These are phyloP conservation scores for Napeogenes inachia DNA, from an alignment of 2,888 invertebrate genomes.

Conservation along the genomic window DNA sequence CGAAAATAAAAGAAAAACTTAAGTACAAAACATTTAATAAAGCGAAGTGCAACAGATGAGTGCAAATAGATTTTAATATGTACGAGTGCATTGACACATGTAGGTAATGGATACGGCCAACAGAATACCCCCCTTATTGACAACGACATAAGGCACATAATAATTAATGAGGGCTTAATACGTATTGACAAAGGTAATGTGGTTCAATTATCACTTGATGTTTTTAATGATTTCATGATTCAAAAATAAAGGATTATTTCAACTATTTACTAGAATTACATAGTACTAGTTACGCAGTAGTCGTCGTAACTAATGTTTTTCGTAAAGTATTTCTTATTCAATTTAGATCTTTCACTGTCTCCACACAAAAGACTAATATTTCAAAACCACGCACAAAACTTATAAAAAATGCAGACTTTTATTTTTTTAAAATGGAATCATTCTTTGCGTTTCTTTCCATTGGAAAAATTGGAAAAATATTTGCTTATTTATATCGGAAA, in stretches of 20 bases:
- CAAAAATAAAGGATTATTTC: not conserved
- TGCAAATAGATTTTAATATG: constrained; percentile 43
- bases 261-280: not conserved
- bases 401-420: too few relatives aligned
- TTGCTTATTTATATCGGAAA: too few relatives aligned
- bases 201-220: constrained; percentile 35
- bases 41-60: constrained; percentile 37
- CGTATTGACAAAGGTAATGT: constrained; percentile 38
- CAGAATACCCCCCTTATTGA: constrained; percentile 25
- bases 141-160: constrained; percentile 23
- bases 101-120: constrained; percentile 15
- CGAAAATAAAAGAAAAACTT: constrained; percentile 26
- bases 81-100: constrained; percentile 40
- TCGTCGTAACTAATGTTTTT: too few relatives aligned
- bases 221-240: constrained; percentile 29
- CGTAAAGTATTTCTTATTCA: too few relatives aligned
- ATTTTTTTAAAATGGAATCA: too few relatives aligned
- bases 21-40: constrained; percentile 36
- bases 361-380: too few relatives aligned
- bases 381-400: too few relatives aligned
- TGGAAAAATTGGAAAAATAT: too few relatives aligned
- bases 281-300: too few relatives aligned
- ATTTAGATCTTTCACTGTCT: too few relatives aligned
- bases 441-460: too few relatives aligned
- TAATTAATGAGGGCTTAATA: constrained; percentile 18